A percentile compares a stretch with the other conserved stretches of the same genome.
These are phyloP conservation scores for Glaucomys volans DNA, from an alignment of 2,113 vertebrate genomes.

Conservation along the genomic window DNA sequence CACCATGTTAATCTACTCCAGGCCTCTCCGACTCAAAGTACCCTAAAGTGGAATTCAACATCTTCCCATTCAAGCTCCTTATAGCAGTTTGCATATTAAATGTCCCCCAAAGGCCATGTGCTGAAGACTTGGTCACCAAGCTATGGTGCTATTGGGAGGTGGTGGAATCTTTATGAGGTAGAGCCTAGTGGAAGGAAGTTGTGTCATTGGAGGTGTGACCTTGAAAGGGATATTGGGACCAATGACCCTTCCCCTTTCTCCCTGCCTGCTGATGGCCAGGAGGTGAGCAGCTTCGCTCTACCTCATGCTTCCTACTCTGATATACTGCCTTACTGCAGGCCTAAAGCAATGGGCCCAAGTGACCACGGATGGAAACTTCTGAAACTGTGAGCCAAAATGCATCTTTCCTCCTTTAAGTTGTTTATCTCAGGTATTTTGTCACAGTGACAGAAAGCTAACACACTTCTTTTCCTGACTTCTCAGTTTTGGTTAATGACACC, in stretches of 20 bases:
- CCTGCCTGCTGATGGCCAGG: neutral
- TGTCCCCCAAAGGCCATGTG: neutral
- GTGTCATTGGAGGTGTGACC: no score
- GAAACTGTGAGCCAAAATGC: neutral
- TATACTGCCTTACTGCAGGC: neutral
- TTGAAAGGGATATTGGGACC: neutral
- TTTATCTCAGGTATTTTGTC: neutral
- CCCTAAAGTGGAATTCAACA: constrained; percentile 32
- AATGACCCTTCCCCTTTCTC: no score
- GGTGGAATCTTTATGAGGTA: no score
- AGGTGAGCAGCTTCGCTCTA: neutral
- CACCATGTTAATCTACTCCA: neutral
- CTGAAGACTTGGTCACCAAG: neutral
- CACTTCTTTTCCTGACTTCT: neutral
- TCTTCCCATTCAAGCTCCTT: neutral
- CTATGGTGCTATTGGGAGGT: neutral
- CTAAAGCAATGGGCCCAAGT: neutral
- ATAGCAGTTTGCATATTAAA: neutral
- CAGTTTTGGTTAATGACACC: neutral
- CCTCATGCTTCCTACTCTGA: neutral
- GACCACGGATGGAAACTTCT: neutral
- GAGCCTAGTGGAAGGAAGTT: no score
- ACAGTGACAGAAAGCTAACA: neutral
- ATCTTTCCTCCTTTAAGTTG: neutral
- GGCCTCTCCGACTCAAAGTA: neutral